Conservation (phyloP, 2,888 invertebrate genomes). For the Oscheius onirici region DNA sequence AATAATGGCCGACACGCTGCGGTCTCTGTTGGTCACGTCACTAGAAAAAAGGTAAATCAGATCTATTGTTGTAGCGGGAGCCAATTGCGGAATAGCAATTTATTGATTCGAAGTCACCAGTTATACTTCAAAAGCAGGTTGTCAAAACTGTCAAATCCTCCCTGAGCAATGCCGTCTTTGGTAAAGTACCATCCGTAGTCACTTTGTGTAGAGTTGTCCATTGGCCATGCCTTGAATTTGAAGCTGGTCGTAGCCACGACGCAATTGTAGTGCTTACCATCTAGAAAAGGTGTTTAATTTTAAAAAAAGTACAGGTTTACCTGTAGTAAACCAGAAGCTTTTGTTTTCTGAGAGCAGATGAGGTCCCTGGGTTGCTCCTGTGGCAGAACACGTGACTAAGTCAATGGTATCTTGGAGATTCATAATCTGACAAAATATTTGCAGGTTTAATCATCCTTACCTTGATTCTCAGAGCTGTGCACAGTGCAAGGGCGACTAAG, state of each 20-base stretch:
- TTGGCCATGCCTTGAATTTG: conserved; percentile 6
- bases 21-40: conserved; percentile 17
- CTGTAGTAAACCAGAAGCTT: conserved; percentile 6
- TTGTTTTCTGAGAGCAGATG: neutral
- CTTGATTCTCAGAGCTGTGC: neutral
- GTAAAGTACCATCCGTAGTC: conserved; percentile 24
- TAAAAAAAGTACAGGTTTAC: neutral
- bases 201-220: neutral
- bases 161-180: conserved; percentile 9
- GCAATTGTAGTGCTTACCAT: conserved; percentile 9
- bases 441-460: neutral
- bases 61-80: neutral
- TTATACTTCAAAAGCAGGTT: conserved; percentile 3
- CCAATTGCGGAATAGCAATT: neutral
- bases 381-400: neutral
- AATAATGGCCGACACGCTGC: conserved; percentile 3
- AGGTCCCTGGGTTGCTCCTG: neutral
- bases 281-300: neutral
- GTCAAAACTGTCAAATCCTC: neutral
- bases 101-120: conserved; percentile 6
- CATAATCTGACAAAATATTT: neutral
- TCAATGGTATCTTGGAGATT: conserved; percentile 8
- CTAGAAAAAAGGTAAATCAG: neutral
- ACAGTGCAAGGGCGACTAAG: neutral
- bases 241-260: neutral